These are phyloP conservation scores for Galeopsomyia nigrocyanea DNA, from an alignment of 2,888 invertebrate species.

Conservation along the genomic window DNA sequence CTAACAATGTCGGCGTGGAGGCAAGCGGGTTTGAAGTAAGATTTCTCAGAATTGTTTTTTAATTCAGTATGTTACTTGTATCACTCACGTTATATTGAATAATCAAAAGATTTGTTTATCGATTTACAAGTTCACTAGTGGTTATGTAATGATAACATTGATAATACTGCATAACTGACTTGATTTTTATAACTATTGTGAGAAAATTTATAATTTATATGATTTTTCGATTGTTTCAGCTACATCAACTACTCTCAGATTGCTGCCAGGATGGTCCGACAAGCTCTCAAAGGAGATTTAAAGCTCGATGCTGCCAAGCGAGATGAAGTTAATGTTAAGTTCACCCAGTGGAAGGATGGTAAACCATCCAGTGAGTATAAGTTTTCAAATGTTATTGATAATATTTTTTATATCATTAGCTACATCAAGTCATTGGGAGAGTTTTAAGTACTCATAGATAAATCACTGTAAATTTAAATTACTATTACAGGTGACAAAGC, in stretches of 20 bases:
- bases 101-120: slow-evolving; percentile 20
- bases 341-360: slow-evolving; percentile 92
- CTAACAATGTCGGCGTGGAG: slow-evolving; percentile 84
- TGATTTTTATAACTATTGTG: not conserved
- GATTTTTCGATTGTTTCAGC: slow-evolving; percentile 70
- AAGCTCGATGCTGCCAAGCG: slow-evolving; percentile 82
- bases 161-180: slow-evolving; percentile 17
- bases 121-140: not conserved
- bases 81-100: not conserved
- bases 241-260: slow-evolving; percentile 97
- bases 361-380: slow-evolving; percentile 83
- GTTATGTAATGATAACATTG: not conserved
- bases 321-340: slow-evolving; percentile 81
- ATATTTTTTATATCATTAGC: not conserved
- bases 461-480: not conserved
- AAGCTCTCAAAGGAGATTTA: slow-evolving; percentile 83
- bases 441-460: not conserved
- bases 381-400: not conserved
- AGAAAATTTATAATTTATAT: not conserved
- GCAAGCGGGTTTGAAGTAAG: slow-evolving; percentile 87
- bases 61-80: slow-evolving; percentile 27
- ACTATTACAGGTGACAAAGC: slow-evolving; percentile 38
- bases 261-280: slow-evolving; percentile 86
- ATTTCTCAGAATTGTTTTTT: slow-evolving; percentile 7
- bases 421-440: not conserved